These are phyloP conservation scores for Euura lappo DNA, from an alignment of 1,140 invertebrate species.

Conservation along the genomic window DNA sequence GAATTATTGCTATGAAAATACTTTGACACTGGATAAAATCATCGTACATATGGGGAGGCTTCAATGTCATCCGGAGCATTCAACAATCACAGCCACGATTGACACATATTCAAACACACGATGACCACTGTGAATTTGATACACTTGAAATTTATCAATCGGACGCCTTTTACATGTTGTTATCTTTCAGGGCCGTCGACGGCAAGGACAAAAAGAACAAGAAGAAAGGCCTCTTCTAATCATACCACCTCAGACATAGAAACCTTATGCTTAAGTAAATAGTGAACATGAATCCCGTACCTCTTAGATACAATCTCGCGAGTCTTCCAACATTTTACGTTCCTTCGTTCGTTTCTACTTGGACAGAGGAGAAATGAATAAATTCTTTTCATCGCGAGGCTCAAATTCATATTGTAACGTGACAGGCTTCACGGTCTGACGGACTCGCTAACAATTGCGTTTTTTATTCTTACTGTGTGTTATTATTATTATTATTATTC, in stretches of 20 bases:
- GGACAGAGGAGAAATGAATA: background rate
- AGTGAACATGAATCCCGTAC: background rate
- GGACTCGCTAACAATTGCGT: no score
- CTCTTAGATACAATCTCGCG: background rate
- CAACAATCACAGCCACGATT: background rate
- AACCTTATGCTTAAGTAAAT: background rate
- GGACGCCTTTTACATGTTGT: conserved; percentile 34
- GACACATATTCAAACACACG: background rate
- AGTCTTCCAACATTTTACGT: background rate
- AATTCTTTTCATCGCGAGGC: no score
- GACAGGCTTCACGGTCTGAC: no score
- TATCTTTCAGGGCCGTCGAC: conserved; percentile 63
- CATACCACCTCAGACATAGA: conserved; percentile 22
- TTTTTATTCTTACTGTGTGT: no score
- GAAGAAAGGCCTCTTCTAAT: conserved; percentile 67
- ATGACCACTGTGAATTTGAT: background rate
- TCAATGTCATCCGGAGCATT: no score
- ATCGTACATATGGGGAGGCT: no score
- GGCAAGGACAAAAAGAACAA: conserved; percentile 68
- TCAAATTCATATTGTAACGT: no score
- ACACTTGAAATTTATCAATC: background rate
- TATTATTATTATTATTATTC: no score
- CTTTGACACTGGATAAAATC: no score
- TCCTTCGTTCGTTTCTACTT: background rate
- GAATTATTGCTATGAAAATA: no score